A percentile compares a stretch with the other conserved stretches of the same genome.
phyloP scores from a whole-genome alignment of 1,140 invertebrate species.

The Leptinotarsa undecemlineata region DNA sequence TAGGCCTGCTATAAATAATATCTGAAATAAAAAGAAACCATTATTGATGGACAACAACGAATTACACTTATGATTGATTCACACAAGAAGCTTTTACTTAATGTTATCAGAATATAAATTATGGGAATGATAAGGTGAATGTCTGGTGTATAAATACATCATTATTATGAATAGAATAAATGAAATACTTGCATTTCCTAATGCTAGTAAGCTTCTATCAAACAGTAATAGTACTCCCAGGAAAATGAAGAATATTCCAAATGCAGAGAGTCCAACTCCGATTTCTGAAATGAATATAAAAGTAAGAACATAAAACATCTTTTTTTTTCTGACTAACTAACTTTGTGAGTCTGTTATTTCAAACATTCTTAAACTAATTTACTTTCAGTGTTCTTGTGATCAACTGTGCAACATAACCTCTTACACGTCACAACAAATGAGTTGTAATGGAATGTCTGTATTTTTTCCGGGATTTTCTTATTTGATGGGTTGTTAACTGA shows the following conservation, averaged over 20 bases:
- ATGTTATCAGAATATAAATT: too few species aligned
- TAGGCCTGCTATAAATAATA: conserved; percentile 93
- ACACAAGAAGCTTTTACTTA: neutral
- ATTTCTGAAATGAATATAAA: conserved; percentile 73
- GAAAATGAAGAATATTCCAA: conserved; percentile 95
- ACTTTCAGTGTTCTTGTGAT: neutral
- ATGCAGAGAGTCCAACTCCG: conserved; percentile 93
- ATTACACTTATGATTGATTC: neutral
- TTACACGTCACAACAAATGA: conserved; percentile 11
- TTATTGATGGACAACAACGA: neutral
- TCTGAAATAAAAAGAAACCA: conserved; percentile 62
- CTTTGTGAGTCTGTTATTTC: conserved; percentile 75
- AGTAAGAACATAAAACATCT: conserved; percentile 21
- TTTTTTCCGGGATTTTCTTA: too few species aligned
- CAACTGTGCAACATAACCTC: conserved; percentile 18
- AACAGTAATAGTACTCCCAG: conserved; percentile 93
- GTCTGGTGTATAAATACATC: too few species aligned
- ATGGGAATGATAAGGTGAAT: neutral
- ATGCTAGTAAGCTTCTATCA: conserved; percentile 96
- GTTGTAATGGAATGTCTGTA: neutral
- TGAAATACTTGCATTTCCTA: conserved; percentile 88
- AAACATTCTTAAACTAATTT: conserved; percentile 61
- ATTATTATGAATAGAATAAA: too few species aligned
- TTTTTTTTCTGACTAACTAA: conserved; percentile 56
- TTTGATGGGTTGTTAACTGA: too few species aligned